Base-by-base conservation (phyloP, 2,888 invertebrate genomes). In the Spodoptera picta region DNA sequence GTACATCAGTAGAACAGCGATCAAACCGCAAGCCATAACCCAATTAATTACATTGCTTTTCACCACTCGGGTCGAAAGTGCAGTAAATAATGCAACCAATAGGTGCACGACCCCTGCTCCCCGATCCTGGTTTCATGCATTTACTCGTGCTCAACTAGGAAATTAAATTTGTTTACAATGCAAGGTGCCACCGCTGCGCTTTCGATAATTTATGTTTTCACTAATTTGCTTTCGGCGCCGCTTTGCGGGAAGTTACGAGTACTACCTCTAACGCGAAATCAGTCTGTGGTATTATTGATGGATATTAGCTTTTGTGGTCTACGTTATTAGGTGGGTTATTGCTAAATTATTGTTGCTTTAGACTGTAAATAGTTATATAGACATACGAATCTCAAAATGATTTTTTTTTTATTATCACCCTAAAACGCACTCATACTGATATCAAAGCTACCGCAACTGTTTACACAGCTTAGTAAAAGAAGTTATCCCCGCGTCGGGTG, bases 91-190 rank as follows among this genome's bases (percentile, higher is more conserved):
- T 87, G 85, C 83, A 83, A 82, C 84, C 82, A 77, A 82, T 77
- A 83, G 78, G 77, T 78, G 74, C 72, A 60, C 71, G 68, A 63
- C 67, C 76, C 67, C 63, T 67, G 48, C 65, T 69, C 72, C 69
- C 63, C 58, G 70, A 58, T 73, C 67, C 69, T 62, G 70, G 82
- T 85, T 87, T 83, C 83, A 79, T 87, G 75, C 85, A 84, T 88
- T 86, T 84, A 84, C 81, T 77, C 74, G 80, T 47, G 64, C 72
- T 56, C 79, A 83, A 87, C 86, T 87, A 85, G 86, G 86, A 90
- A 90, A 92, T 92, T 92, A 89, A 92, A 92, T 92, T 91, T 88
- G 87, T 81, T 83, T 85, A 87, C 88, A 91, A 88, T 86, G 86
- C 83, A 84, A 88, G 82, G 84, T 84, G 77, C 77, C 75, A 70